phyloP scores from a whole-genome alignment of 2,797 vertebrate genomes.

The Myoxocephalus aenaeus region DNA sequence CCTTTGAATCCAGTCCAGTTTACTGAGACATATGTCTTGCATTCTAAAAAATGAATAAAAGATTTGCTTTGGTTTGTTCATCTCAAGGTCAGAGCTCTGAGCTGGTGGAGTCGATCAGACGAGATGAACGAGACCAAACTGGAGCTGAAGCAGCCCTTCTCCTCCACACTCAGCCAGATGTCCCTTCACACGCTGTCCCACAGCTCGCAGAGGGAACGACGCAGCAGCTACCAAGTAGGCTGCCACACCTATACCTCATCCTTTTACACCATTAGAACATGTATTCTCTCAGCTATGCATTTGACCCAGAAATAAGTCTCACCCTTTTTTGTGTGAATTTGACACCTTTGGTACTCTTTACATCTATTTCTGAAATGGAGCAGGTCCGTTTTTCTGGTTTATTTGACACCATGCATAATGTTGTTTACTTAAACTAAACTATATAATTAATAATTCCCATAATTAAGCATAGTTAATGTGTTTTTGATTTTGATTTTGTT shows the following conservation, averaged over 20 bases:
- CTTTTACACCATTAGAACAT: neutral
- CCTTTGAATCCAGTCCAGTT: neutral
- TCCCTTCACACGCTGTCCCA: conserved; percentile 75
- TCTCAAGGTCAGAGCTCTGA: conserved; percentile 79
- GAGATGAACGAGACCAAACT: conserved; percentile 71
- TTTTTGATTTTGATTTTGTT: neutral
- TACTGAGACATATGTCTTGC: too few species aligned
- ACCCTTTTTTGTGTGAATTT: neutral
- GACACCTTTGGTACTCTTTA: neutral
- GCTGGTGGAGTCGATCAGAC: conserved; percentile 77
- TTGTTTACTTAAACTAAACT: neutral
- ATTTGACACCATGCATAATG: neutral
- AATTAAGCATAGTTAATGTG: neutral
- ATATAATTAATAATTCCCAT: neutral
- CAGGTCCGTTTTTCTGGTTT: neutral
- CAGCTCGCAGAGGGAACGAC: conserved; percentile 59
- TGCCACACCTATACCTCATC: neutral
- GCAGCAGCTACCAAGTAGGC: conserved; percentile 82
- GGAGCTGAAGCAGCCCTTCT: conserved; percentile 83
- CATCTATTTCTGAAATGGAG: neutral
- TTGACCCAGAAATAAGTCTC: neutral
- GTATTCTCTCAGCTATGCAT: neutral
- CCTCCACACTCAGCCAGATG: conserved; percentile 75
- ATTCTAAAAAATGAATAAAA: neutral
- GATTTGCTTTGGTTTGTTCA: neutral